These are phyloP conservation scores for Bombus vancouverensis DNA, from an alignment of 1,140 invertebrate species.

Conservation along the genomic window DNA sequence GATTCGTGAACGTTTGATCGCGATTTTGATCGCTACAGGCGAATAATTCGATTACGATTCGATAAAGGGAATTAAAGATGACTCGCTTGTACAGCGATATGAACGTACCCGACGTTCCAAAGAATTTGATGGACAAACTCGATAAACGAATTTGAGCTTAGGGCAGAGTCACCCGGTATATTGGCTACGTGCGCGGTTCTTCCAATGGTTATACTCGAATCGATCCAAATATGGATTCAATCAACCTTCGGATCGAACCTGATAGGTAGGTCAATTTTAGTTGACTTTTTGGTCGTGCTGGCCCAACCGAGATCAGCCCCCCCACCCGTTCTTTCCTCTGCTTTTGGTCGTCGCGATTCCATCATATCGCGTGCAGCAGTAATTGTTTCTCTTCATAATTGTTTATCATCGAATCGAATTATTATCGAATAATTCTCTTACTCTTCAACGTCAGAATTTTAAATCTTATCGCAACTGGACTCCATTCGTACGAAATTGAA, in stretches of 20 bases:
- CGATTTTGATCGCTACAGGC: background rate
- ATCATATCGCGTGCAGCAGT: background rate
- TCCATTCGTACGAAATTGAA: background rate
- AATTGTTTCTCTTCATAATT: background rate
- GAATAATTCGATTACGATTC: background rate
- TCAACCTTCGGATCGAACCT: conserved; percentile 13
- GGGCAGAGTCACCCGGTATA: conserved; percentile 6
- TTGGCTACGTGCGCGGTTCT: background rate
- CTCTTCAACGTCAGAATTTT: background rate
- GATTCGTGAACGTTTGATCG: background rate
- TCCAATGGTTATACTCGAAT: conserved; percentile 31
- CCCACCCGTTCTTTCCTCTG: background rate
- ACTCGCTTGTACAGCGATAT: background rate
- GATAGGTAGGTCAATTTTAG: conserved; percentile 52
- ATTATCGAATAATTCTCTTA: background rate
- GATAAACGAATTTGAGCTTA: background rate
- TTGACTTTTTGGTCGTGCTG: conserved; percentile 34
- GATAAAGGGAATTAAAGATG: background rate
- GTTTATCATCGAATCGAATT: background rate
- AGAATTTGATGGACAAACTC: conserved; percentile 1
- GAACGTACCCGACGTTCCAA: no score
- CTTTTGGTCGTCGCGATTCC: background rate
- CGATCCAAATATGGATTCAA: conserved; percentile 55
- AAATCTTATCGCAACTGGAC: background rate
- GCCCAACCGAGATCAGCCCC: background rate